phyloP scores from a whole-genome alignment of 2,888 invertebrate genomes.

The Drosophila quasianomalipes region DNA sequence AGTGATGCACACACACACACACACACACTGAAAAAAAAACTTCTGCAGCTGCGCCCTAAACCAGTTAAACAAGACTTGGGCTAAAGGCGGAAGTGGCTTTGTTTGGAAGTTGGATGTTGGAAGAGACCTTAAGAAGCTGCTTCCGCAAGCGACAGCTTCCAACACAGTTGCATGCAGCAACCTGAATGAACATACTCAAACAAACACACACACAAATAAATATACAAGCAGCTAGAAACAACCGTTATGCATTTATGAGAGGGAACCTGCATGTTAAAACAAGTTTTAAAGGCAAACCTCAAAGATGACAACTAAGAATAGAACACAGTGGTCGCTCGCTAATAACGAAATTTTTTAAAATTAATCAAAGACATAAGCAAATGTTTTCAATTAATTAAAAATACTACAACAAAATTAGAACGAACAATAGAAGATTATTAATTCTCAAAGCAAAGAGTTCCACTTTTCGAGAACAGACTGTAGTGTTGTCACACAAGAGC shows the following conservation, averaged over 20 bases:
- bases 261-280: slow-evolving; percentile 31
- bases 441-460: not conserved
- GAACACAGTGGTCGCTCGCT: not conserved
- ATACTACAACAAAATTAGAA: not conserved
- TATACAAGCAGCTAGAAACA: slow-evolving; percentile 23
- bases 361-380: not conserved
- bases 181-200: slow-evolving; percentile 53
- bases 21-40: slow-evolving; percentile 7
- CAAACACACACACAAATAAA: not conserved
- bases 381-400: not conserved
- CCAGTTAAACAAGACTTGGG: slow-evolving; percentile 68
- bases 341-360: not conserved
- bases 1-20: slow-evolving; percentile 27
- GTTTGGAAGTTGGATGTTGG: slow-evolving; percentile 26
- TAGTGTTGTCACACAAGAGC: not conserved
- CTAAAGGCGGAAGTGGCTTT: slow-evolving; percentile 52
- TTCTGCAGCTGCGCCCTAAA: slow-evolving; percentile 57
- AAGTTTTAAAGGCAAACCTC: slow-evolving; percentile 30
- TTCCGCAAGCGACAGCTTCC: slow-evolving; percentile 43
- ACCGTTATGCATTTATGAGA: slow-evolving; percentile 45
- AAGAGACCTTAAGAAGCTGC: slow-evolving; percentile 52
- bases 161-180: slow-evolving; percentile 44
- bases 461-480: not conserved
- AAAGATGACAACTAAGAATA: slow-evolving; percentile 6
- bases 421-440: not conserved